Conservation (phyloP, 2,888 invertebrate genomes). For the Agrotis exclamationis region DNA sequence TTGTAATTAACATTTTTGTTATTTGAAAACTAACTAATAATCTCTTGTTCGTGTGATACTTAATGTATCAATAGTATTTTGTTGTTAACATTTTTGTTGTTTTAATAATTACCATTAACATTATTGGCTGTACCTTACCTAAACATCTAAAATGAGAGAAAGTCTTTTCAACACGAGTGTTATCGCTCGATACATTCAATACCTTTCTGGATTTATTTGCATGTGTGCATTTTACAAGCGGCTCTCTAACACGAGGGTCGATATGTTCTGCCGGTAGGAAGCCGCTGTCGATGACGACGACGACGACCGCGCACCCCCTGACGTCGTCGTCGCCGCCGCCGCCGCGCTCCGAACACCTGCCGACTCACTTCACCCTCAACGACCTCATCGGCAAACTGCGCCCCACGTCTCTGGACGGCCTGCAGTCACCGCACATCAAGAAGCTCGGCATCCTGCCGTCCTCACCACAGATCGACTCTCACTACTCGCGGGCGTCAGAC, state of each 20-base stretch:
- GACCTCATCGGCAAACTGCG: constrained; percentile 91
- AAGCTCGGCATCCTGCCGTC: constrained; percentile 87
- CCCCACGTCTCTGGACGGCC: constrained; percentile 88
- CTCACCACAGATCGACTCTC: constrained; percentile 91
- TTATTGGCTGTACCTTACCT: constrained; percentile 9
- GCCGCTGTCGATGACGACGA: constrained; percentile 90
- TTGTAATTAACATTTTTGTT: constrained; percentile 41
- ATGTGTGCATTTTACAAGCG: constrained; percentile 65
- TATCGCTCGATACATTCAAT: constrained; percentile 11
- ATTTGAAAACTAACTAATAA: constrained; percentile 49
- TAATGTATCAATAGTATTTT: constrained; percentile 3
- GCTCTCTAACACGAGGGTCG: constrained; percentile 84
- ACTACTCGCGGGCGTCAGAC: constrained; percentile 90
- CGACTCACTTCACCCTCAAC: constrained; percentile 90
- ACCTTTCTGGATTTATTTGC: constrained; percentile 13
- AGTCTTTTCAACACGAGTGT: constrained; percentile 9
- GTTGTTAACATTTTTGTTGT: constrained; percentile 1
- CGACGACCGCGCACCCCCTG: constrained; percentile 90
- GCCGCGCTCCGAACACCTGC: constrained; percentile 90
- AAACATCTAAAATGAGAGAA: not conserved
- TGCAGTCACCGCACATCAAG: constrained; percentile 88
- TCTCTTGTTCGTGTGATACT: not conserved
- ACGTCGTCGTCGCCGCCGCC: constrained; percentile 91
- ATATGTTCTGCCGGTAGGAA: constrained; percentile 85
- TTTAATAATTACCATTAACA: constrained; percentile 27